These are phyloP conservation scores for Drosophila parthenogenetica DNA, from an alignment of 2,888 invertebrate genomes.

Conservation along the genomic window DNA sequence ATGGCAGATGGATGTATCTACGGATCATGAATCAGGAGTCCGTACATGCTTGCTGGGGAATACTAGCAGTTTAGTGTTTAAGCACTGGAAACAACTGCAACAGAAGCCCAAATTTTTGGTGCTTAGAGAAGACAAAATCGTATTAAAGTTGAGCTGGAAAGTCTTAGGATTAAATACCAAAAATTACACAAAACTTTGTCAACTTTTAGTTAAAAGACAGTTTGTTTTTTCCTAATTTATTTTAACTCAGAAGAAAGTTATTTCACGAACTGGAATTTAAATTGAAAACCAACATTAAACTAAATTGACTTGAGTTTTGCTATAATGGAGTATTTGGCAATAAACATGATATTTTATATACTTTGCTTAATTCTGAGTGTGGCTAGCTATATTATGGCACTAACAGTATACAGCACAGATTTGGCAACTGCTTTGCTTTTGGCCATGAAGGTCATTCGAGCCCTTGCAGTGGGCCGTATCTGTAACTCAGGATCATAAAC, in stretches of 20 bases:
- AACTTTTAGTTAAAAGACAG: too few relatives aligned
- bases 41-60: background rate
- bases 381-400: background rate
- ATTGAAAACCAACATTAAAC: background rate
- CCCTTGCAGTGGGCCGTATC: slow-evolving; percentile 46
- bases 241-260: too few relatives aligned
- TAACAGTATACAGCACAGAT: slow-evolving; percentile 12
- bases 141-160: too few relatives aligned
- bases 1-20: slow-evolving; percentile 5
- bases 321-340: slow-evolving; percentile 3
- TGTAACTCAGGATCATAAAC: slow-evolving; percentile 61
- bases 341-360: slow-evolving; percentile 8
- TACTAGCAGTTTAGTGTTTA: background rate
- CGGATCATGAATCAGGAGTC: slow-evolving; percentile 3
- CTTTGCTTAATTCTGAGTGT: background rate
- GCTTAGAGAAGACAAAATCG: too few relatives aligned
- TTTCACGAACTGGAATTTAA: too few relatives aligned
- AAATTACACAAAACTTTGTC: too few relatives aligned
- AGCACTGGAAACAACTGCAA: too few relatives aligned
- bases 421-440: slow-evolving; percentile 15
- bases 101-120: too few relatives aligned
- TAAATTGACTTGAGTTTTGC: background rate
- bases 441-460: slow-evolving; percentile 42
- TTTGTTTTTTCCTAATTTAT: too few relatives aligned
- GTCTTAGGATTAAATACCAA: too few relatives aligned